Conservation (phyloP, 2,113 vertebrate species). For the Erythrolamprus reginae region DNA sequence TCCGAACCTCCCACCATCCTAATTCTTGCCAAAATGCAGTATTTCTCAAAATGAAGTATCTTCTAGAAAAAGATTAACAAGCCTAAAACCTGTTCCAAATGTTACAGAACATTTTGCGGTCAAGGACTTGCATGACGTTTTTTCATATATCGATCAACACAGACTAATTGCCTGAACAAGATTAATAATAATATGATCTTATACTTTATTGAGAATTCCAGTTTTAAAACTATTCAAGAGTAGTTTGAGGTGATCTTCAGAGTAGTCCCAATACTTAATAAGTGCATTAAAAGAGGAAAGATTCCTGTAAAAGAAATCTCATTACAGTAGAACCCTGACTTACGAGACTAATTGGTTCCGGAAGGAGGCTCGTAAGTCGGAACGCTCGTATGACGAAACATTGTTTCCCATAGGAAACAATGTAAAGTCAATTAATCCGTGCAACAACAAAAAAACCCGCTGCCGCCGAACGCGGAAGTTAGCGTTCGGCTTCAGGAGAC, state of each 20-base stretch:
- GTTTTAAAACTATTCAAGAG: not conserved
- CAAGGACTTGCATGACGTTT: constrained; percentile 62
- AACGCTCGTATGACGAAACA: no score
- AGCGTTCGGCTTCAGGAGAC: no score
- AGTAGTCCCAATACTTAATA: not conserved
- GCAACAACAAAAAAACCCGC: no score
- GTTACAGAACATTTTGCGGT: constrained; percentile 44
- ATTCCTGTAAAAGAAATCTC: not conserved
- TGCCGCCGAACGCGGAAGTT: no score
- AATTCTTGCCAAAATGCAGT: constrained; percentile 38
- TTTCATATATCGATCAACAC: constrained; percentile 22
- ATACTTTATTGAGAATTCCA: constrained; percentile 24
- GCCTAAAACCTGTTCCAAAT: constrained; percentile 38
- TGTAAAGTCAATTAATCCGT: no score
- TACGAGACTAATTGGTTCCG: no score
- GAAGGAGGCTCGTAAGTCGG: no score
- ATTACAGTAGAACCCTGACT: no score
- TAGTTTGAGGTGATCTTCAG: not conserved
- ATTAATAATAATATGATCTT: constrained; percentile 19
- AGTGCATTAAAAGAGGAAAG: not conserved
- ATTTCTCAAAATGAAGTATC: constrained; percentile 31
- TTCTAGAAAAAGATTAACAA: constrained; percentile 54
- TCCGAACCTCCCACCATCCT: constrained; percentile 5
- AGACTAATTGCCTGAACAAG: not conserved
- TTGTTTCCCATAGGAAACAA: no score